Evolutionary conservation across 1,140 invertebrate species (phyloP).

Genomic region (Uloborus diversus): DNA sequence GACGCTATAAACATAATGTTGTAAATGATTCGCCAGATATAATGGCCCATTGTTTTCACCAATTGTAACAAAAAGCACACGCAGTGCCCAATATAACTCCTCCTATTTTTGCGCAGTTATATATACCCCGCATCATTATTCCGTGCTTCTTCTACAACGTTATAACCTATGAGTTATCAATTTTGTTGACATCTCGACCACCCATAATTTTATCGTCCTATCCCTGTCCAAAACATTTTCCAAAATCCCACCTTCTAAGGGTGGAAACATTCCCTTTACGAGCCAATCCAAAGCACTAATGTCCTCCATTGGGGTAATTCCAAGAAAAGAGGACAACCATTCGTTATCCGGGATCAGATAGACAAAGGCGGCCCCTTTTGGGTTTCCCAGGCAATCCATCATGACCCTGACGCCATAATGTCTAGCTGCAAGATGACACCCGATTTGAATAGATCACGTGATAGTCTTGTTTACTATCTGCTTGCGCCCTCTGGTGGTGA

Average conservation of each 20-base stretch:
- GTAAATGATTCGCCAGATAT: no score
- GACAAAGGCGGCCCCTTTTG: slow-evolving; percentile 31
- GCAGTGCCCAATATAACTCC: no score
- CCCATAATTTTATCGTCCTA: slow-evolving; percentile 34
- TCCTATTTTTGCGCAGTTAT: no score
- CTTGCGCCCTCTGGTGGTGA: slow-evolving; percentile 36
- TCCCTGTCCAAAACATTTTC: not conserved
- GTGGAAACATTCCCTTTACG: slow-evolving; percentile 17
- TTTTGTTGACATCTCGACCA: slow-evolving; percentile 39
- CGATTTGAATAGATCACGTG: slow-evolving; percentile 15
- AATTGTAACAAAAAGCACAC: no score
- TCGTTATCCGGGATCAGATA: slow-evolving; percentile 39
- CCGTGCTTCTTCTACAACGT: no score
- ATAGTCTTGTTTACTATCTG: slow-evolving; percentile 28
- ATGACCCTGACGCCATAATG: slow-evolving; percentile 19
- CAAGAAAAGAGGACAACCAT: slow-evolving; percentile 12
- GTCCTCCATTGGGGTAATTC: slow-evolving; percentile 30
- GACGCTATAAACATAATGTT: no score
- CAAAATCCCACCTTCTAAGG: slow-evolving; percentile 34
- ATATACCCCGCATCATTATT: no score
- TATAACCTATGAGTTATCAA: no score
- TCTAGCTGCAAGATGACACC: slow-evolving; percentile 8
- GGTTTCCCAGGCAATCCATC: not conserved
- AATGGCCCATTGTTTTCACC: no score
- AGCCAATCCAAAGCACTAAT: slow-evolving; percentile 32